Base-by-base conservation (phyloP, 2,888 invertebrate genomes). In the Hoplodrina blanda region DNA sequence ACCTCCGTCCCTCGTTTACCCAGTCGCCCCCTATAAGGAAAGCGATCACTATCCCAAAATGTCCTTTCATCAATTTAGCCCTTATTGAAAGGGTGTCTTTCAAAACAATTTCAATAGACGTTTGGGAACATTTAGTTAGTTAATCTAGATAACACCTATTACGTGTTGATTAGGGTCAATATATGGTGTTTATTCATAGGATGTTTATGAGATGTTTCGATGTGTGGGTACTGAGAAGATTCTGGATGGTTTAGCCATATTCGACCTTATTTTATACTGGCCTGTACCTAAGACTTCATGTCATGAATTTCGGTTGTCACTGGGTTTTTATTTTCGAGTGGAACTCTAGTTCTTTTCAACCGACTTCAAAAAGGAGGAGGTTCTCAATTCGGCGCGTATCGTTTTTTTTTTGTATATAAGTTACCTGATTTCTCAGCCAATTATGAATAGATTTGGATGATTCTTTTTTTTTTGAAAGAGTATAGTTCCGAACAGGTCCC, bases 31-130 rank as follows among this genome's bases (percentile, higher is more conserved):
- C 0, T 44, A 50, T 25, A 64, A 61, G 60, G 50, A 65, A 73
- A 62, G 33, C 53, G 79, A 73, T 73, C 62, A 57, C 66, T 64
- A 70, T 69, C 65, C 60, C 33, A 20, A 68, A 69, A 46, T 59
- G 66, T 69, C 72, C 83, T 69, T 66, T 71, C 84, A 78, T 85
- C 73, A 80, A 83, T 83, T 81, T 62, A 73, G 30, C 11, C 52
- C 17, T 25, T 56, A 82, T 73, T 66, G 73, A 64, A 78, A 64
- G 71, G 77, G 54, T 53, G 53, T 62, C 62, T 66, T 65, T 74
- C 37, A 73, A 68, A 73, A 78, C 49, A 53, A 62, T 69, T 62
- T 74, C 67, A 70, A 70, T 70, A 46, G 67, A 33, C 33, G 37
- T 67, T 41, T 63, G 37, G 66, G 59, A 54, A 25, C 60, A 71